phyloP scores from a whole-genome alignment of 64 coral and sea anemone species.

The Montipora foliosa region DNA sequence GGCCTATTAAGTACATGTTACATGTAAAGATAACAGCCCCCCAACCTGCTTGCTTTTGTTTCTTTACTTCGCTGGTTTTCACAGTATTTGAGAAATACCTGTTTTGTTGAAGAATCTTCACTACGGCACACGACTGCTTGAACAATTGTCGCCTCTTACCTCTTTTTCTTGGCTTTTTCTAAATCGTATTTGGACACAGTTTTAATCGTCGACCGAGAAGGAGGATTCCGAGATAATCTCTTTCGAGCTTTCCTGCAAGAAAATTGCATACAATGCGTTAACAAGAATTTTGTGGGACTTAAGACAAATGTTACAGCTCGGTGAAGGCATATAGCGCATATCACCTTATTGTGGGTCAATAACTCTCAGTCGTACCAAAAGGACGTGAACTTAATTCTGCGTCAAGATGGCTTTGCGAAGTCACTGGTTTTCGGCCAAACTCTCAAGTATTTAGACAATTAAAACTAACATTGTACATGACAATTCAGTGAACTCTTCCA shows the following conservation, averaged over 20 bases:
- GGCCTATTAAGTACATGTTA: too few species aligned
- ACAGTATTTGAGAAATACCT: too few species aligned
- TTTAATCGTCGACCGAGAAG: slow-evolving; percentile 71
- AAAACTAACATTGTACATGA: not conserved
- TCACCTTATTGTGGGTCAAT: too few species aligned
- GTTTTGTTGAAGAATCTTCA: too few species aligned
- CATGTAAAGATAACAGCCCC: not conserved
- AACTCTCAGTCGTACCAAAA: not conserved
- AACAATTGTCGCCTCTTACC: not conserved
- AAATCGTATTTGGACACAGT: slow-evolving; percentile 82
- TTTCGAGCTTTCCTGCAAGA: slow-evolving; percentile 53
- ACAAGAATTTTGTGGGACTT: not conserved
- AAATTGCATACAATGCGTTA: not conserved
- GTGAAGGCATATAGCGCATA: not conserved
- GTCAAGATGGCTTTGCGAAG: not conserved
- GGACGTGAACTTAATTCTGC: not conserved
- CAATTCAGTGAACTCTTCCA: not conserved
- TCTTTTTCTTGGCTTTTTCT: slow-evolving; percentile 74
- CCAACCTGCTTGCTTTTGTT: too few species aligned
- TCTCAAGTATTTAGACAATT: not conserved
- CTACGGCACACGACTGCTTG: not conserved
- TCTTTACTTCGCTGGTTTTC: too few species aligned
- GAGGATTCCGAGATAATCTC: slow-evolving; percentile 53
- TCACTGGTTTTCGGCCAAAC: not conserved
- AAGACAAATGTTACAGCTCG: not conserved